A percentile compares a stretch with the other conserved stretches of the same genome.
phyloP scores from a whole-genome alignment of 1,140 invertebrate genomes.

The Pinna nobilis region DNA sequence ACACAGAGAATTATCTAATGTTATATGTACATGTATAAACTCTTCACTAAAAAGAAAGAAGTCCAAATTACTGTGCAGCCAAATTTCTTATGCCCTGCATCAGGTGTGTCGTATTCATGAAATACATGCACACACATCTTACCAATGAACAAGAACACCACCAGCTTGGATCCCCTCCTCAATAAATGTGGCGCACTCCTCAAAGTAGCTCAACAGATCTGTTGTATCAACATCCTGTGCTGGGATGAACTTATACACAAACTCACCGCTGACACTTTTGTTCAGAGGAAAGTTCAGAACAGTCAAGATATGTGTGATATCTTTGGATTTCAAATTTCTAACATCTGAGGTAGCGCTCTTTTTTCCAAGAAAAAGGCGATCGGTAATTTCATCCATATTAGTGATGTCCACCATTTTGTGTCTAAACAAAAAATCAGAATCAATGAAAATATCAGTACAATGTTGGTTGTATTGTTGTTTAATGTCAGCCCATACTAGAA shows the following conservation, averaged over 20 bases:
- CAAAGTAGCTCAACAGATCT: slow-evolving; percentile 56
- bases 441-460: too few relatives aligned
- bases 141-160: slow-evolving; percentile 63
- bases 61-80: neutral
- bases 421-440: too few relatives aligned
- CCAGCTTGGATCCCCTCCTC: slow-evolving; percentile 56
- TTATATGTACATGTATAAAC: too few relatives aligned
- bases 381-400: neutral
- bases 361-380: neutral
- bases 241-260: slow-evolving; percentile 56
- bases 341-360: too few relatives aligned
- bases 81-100: neutral
- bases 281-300: slow-evolving; percentile 49
- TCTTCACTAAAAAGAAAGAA: too few relatives aligned
- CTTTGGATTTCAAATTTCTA: slow-evolving; percentile 20
- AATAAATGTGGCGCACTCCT: slow-evolving; percentile 61
- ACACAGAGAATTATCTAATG: too few relatives aligned
- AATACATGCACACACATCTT: neutral
- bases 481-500: too few relatives aligned
- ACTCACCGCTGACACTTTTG: slow-evolving; percentile 36
- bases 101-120: neutral
- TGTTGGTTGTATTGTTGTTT: too few relatives aligned
- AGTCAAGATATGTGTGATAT: slow-evolving; percentile 60
- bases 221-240: slow-evolving; percentile 54
- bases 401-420: neutral